These are phyloP conservation scores for Pseudopipra pipra DNA, from an alignment of 2,113 vertebrate genomes.

Conservation along the genomic window DNA sequence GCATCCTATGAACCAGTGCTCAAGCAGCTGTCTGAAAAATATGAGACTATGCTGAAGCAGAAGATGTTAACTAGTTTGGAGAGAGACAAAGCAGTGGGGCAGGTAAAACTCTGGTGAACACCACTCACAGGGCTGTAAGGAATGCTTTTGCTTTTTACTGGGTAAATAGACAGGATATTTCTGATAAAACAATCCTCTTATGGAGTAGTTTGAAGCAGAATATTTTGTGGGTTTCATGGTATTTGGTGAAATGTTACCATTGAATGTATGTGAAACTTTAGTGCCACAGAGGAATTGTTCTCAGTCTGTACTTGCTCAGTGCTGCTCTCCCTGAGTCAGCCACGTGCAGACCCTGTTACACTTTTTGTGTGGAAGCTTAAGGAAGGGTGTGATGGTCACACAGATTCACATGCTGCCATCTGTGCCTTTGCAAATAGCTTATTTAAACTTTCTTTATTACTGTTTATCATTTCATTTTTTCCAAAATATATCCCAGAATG, in stretches of 20 bases:
- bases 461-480: not conserved
- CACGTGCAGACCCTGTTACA: not conserved
- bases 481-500: not conserved
- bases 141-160: not conserved
- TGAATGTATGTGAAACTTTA: not conserved
- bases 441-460: not conserved
- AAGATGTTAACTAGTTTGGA: slow-evolving; percentile 81
- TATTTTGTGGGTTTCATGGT: not conserved
- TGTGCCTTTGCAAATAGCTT: not conserved
- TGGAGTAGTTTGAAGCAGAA: not conserved
- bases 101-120: slow-evolving; percentile 67
- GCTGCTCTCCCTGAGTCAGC: not conserved
- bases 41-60: slow-evolving; percentile 78
- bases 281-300: not conserved
- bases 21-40: slow-evolving; percentile 83
- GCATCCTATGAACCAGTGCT: slow-evolving; percentile 79
- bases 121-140: not conserved
- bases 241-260: not conserved
- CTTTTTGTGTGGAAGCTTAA: not conserved
- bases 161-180: not conserved
- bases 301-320: not conserved
- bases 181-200: not conserved
- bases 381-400: not conserved
- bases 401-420: not conserved
- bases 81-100: slow-evolving; percentile 75